Percentiles rank a stretch among this genome's conserved stretches.
Evolutionary conservation across 2,888 invertebrate genomes (phyloP).

Genomic region (Spodoptera exigua): DNA sequence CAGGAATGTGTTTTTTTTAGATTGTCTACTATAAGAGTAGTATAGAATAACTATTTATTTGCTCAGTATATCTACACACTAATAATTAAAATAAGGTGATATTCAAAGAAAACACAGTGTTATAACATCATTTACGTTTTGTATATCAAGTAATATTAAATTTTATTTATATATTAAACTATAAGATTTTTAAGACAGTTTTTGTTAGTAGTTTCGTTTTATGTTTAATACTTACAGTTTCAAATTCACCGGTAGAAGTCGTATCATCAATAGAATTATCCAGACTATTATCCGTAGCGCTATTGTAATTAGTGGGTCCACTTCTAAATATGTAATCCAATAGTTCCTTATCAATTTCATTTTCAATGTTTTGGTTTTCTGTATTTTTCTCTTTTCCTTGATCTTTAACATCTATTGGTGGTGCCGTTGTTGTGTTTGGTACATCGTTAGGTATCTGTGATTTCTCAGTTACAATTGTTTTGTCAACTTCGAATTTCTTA

Average conservation of each 20-base stretch:
- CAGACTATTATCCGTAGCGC: conserved; percentile 24
- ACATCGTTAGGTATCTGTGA: conserved; percentile 2
- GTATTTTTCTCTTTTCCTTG: conserved; percentile 1
- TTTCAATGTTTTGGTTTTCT: neutral
- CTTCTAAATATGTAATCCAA: conserved; percentile 43
- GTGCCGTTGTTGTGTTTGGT: neutral
- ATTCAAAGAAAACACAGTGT: too few relatives aligned
- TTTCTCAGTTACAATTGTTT: conserved; percentile 1
- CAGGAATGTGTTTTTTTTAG: too few relatives aligned
- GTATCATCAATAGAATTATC: conserved; percentile 33
- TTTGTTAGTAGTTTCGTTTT: too few relatives aligned
- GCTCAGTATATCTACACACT: too few relatives aligned
- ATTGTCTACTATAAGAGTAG: too few relatives aligned
- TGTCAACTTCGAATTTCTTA: conserved; percentile 5
- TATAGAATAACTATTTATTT: too few relatives aligned
- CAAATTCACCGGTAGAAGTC: conserved; percentile 48
- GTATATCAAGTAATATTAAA: too few relatives aligned
- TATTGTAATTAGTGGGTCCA: conserved; percentile 9
- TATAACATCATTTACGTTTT: too few relatives aligned
- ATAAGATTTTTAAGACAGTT: too few relatives aligned
- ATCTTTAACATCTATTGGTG: neutral
- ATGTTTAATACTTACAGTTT: conserved; percentile 47
- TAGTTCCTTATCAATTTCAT: conserved; percentile 26
- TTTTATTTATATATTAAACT: too few relatives aligned
- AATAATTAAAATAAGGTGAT: too few relatives aligned